Percentiles rank a stretch among this genome's conserved stretches.
Conservation (phyloP, 1,140 invertebrate genomes). For the Heliconius himera region DNA sequence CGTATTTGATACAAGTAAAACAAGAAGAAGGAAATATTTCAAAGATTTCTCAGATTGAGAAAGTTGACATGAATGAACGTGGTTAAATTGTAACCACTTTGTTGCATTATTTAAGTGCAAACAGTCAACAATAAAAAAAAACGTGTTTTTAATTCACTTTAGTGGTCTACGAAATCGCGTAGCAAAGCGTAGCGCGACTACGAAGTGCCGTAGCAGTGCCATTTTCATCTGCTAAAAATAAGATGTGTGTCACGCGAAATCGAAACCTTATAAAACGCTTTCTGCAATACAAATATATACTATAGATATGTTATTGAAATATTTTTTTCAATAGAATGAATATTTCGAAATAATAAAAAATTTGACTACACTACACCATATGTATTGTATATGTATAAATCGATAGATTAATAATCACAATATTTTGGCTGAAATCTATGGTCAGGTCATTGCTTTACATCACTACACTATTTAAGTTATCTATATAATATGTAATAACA, state of each 20-base stretch:
- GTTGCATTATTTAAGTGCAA: not conserved
- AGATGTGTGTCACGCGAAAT: slow-evolving; percentile 10
- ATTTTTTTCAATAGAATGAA: not conserved
- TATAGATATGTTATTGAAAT: not conserved
- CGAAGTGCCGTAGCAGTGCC: slow-evolving; percentile 29
- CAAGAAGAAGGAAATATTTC: not conserved
- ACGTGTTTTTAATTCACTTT: slow-evolving; percentile 4
- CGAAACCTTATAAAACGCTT: slow-evolving; percentile 9
- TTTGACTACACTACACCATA: too few relatives aligned
- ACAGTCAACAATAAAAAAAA: not conserved
- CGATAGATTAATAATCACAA: too few relatives aligned
- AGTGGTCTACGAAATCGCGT: slow-evolving; percentile 26
- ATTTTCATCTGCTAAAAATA: slow-evolving; percentile 32
- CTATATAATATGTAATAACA: too few relatives aligned
- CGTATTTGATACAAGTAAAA: not conserved
- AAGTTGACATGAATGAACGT: not conserved
- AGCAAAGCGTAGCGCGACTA: slow-evolving; percentile 26
- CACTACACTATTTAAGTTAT: too few relatives aligned
- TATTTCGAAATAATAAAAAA: not conserved
- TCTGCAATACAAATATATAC: not conserved
- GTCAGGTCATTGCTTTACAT: too few relatives aligned
- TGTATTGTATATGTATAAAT: too few relatives aligned
- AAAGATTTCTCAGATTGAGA: not conserved
- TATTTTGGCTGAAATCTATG: too few relatives aligned
- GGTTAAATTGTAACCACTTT: slow-evolving; percentile 2